Base-by-base conservation (phyloP, 2,888 invertebrate species). In the Caenorhabditis afra region DNA sequence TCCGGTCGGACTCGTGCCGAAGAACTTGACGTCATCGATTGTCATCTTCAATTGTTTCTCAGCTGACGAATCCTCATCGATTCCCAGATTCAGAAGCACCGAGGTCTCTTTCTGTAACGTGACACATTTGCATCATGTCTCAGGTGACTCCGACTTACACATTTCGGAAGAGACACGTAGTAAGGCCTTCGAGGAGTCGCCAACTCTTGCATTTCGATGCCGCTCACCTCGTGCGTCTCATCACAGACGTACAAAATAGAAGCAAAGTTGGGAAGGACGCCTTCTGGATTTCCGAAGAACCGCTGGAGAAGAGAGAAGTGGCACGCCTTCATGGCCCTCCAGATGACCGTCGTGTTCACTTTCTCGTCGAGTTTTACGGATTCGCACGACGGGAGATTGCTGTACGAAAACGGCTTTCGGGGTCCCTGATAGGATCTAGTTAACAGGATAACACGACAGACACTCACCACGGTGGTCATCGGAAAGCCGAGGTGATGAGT, bases 141-240 rank as follows among this genome's bases (percentile, higher is more conserved):
- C 22, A 22, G 11, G 3, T 50, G 7, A 2, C 22, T 50, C 5
- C 1, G 3, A 57, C 57, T 57, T 10, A 57, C 57, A 57, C 57
- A 57, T 57, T 57, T 57, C 22, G 57, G 57, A 41, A 57, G 16
- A 1, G 22, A 41, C 22, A n/a, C 39, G 14, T 57, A 57, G n/a
- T 57, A 41, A 1, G 57, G 18, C 22, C 57, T 57, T 39, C 37
- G 20, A 11, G 37, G 12, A 20, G 16, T 41, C 22, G 7, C 18
- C 16, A 57, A 41, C 41, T 57, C 57, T 22, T n/a, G 41, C 22
- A 57, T 39, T 3, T 41, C 14, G n/a, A 41, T 37, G 3, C 57
- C 41, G 7, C 18, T 41, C 57, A 57, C 16, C 14, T 44, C 44
- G 0, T 16, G 18, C 2, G 22, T 14, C 7, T 57, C 57, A 22